These are phyloP conservation scores for Drosophila infuscata DNA, from an alignment of 2,888 invertebrate genomes.

Conservation along the genomic window DNA sequence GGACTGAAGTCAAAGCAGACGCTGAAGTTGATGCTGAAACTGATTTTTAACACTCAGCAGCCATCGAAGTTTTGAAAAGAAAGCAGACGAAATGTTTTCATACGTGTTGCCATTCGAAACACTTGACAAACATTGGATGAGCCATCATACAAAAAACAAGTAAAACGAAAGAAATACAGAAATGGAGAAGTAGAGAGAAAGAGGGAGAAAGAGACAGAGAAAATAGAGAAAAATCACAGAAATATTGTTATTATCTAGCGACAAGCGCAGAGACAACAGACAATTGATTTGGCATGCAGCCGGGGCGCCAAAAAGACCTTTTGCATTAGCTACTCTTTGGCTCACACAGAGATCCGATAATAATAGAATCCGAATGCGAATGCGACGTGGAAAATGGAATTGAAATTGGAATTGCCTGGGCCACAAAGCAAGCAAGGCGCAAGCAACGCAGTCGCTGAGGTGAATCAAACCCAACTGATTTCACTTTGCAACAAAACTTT, in stretches of 20 bases:
- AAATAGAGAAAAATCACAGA: slow-evolving; percentile 38
- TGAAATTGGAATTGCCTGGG: slow-evolving; percentile 53
- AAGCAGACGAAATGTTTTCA: slow-evolving; percentile 55
- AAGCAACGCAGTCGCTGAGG: slow-evolving; percentile 25
- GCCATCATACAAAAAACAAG: slow-evolving; percentile 30
- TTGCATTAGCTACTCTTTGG: slow-evolving; percentile 46
- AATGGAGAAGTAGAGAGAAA: slow-evolving; percentile 6
- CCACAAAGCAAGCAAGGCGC: slow-evolving; percentile 17
- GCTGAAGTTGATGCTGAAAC: slow-evolving; percentile 15
- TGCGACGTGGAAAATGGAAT: slow-evolving; percentile 71
- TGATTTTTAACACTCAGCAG: slow-evolving; percentile 35
- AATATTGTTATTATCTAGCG: slow-evolving; percentile 67
- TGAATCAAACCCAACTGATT: slow-evolving; percentile 64
- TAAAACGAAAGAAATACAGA: slow-evolving; percentile 15
- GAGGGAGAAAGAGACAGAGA: slow-evolving; percentile 31
- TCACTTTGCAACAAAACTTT: slow-evolving; percentile 76
- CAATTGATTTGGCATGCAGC: slow-evolving; percentile 78
- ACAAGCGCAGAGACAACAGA: slow-evolving; percentile 48
- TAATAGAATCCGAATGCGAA: slow-evolving; percentile 66
- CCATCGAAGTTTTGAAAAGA: slow-evolving; percentile 50
- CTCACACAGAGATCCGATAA: slow-evolving; percentile 43
- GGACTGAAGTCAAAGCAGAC: slow-evolving; percentile 28
- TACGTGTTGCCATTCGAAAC: slow-evolving; percentile 64
- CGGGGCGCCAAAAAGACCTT: slow-evolving; percentile 63
- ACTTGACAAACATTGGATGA: slow-evolving; percentile 66